phyloP scores from a whole-genome alignment of 2,888 invertebrate genomes.

The Pilophorus perplexus region DNA sequence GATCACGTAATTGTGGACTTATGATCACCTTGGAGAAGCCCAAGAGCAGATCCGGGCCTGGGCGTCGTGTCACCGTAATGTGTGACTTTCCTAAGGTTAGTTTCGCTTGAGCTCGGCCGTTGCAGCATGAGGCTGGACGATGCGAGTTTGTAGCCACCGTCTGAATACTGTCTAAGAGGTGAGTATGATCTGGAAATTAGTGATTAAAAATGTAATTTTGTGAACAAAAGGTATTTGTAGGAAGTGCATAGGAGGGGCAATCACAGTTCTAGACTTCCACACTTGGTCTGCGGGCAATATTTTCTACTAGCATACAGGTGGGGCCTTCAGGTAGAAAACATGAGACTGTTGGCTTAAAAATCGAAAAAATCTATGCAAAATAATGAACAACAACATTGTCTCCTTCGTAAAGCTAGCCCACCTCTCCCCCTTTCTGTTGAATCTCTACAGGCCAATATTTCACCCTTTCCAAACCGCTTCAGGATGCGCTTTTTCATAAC shows the following conservation, averaged over 20 bases:
- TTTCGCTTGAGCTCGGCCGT: constrained; percentile 55
- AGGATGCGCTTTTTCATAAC: too few relatives aligned
- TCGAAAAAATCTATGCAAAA: too few relatives aligned
- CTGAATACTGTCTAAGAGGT: constrained; percentile 51
- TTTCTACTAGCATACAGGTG: too few relatives aligned
- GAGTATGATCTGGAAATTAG: constrained; percentile 50
- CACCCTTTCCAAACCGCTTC: too few relatives aligned
- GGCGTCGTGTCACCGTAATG: constrained; percentile 52
- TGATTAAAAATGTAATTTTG: neutral
- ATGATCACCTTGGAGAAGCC: constrained; percentile 54
- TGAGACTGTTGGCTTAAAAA: too few relatives aligned
- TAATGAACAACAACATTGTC: too few relatives aligned
- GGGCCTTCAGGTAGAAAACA: too few relatives aligned
- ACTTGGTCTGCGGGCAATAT: too few relatives aligned
- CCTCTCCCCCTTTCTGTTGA: too few relatives aligned
- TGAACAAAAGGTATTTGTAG: neutral
- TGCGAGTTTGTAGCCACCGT: constrained; percentile 49
- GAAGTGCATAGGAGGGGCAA: neutral
- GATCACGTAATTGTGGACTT: too few relatives aligned
- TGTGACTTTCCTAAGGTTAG: constrained; percentile 53
- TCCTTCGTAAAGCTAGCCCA: too few relatives aligned
- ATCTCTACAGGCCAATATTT: too few relatives aligned
- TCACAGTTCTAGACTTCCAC: neutral
- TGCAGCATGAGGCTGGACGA: constrained; percentile 52
- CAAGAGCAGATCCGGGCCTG: constrained; percentile 54